Percentiles rank a stretch among this genome's conserved stretches.
Evolutionary conservation across 2,888 invertebrate genomes (phyloP).

Genomic region (Andricus curvator): DNA sequence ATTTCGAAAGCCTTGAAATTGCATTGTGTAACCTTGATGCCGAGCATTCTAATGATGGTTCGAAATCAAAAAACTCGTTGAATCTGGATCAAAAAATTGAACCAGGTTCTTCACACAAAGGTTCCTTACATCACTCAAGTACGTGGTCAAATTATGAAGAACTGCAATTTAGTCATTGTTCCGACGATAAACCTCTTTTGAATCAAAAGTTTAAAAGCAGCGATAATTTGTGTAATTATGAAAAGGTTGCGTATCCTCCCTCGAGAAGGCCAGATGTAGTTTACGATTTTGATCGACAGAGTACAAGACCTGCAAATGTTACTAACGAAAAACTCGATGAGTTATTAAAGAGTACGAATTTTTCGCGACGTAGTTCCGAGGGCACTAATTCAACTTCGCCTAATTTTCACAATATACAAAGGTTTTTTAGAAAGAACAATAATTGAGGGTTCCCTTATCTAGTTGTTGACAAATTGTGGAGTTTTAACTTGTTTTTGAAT

Average conservation of each 20-base stretch:
- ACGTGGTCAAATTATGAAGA: constrained; percentile 35
- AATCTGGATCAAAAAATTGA: constrained; percentile 56
- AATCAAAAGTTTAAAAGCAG: constrained; percentile 64
- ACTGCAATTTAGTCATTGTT: constrained; percentile 15
- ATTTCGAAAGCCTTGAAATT: constrained; percentile 73
- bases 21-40: constrained; percentile 71
- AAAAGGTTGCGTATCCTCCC: neutral
- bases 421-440: constrained; percentile 40
- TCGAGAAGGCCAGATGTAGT: neutral
- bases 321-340: constrained; percentile 51
- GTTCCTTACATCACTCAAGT: constrained; percentile 12
- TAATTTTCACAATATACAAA: constrained; percentile 22
- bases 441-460: neutral
- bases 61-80: constrained; percentile 62
- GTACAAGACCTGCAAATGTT: neutral
- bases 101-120: constrained; percentile 41
- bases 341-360: constrained; percentile 58
- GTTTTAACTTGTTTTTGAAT: neutral
- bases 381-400: constrained; percentile 22
- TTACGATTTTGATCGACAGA: neutral
- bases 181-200: constrained; percentile 48
- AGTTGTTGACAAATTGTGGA: constrained; percentile 4
- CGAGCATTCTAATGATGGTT: constrained; percentile 71
- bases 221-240: constrained; percentile 59
- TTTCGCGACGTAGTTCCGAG: constrained; percentile 63